phyloP scores from a whole-genome alignment of 2,113 vertebrate species.

The Hippoglossus stenolepis region DNA sequence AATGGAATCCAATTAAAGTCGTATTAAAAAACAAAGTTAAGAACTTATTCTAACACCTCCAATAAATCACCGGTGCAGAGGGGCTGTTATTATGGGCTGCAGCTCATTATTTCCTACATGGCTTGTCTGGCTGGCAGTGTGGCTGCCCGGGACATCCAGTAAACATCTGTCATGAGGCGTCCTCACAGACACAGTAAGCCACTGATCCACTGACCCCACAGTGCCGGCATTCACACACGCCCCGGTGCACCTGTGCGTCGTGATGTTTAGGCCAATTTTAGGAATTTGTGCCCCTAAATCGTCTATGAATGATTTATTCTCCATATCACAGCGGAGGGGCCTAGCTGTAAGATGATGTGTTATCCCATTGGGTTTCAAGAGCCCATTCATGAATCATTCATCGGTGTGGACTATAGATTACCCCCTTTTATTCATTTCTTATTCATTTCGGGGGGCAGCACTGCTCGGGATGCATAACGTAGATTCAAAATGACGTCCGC shows the following conservation, averaged over 20 bases:
- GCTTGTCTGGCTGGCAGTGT: constrained; percentile 55
- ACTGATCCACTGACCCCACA: constrained; percentile 74
- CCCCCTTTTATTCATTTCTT: constrained; percentile 52
- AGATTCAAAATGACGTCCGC: constrained; percentile 79
- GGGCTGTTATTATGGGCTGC: constrained; percentile 57
- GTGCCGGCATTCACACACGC: constrained; percentile 67
- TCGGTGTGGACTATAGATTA: constrained; percentile 65
- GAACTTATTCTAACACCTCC: constrained; percentile 57
- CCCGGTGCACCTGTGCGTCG: constrained; percentile 59
- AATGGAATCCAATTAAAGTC: constrained; percentile 62
- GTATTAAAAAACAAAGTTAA: constrained; percentile 58
- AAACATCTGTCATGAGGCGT: constrained; percentile 74
- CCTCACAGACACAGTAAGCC: constrained; percentile 67
- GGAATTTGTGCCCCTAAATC: constrained; percentile 56
- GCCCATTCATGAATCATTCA: constrained; percentile 80
- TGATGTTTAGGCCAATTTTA: constrained; percentile 55
- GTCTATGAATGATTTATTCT: constrained; percentile 71
- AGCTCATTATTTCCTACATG: constrained; percentile 69
- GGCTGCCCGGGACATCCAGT: constrained; percentile 72
- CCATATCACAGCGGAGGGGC: constrained; percentile 54
- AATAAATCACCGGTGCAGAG: constrained; percentile 33
- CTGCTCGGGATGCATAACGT: constrained; percentile 61
- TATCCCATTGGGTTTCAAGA: constrained; percentile 73
- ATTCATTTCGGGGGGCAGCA: constrained; percentile 59
- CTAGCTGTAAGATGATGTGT: constrained; percentile 68